phyloP scores from a whole-genome alignment of 2,797 vertebrate genomes.

The Pseudotriccus pelzelni region DNA sequence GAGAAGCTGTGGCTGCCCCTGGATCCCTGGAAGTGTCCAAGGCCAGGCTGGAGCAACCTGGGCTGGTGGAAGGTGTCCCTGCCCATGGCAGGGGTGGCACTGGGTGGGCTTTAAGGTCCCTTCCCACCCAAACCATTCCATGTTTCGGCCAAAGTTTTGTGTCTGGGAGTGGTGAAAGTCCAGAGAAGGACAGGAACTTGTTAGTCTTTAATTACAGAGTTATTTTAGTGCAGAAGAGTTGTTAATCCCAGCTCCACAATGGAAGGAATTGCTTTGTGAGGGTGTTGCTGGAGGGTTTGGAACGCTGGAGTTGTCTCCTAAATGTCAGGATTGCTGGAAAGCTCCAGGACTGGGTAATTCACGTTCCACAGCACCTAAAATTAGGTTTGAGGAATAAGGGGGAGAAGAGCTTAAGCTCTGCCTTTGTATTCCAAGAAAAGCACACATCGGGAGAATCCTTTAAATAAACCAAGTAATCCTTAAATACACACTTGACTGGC shows the following conservation, averaged over 20 bases:
- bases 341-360: accelerated
- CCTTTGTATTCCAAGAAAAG: neutral
- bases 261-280: neutral
- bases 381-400: neutral
- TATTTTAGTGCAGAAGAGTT: neutral
- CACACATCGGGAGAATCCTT: neutral
- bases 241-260: accelerated
- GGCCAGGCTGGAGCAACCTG: neutral
- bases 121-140: neutral
- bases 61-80: neutral
- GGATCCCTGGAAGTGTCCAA: neutral
- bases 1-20: neutral
- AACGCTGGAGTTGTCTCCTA: neutral
- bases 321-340: neutral
- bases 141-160: no score
- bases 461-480: neutral
- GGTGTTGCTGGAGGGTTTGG: neutral
- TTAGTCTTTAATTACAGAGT: accelerated
- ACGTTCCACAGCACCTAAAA: neutral
- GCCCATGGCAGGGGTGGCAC: neutral
- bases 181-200: neutral
- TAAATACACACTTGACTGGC: neutral
- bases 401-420: neutral
- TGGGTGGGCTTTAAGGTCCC: neutral
- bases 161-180: no score